Percentiles rank a stretch among this genome's conserved stretches.
These are phyloP conservation scores for Napeogenes sylphis DNA, from an alignment of 2,888 invertebrate genomes.

Conservation along the genomic window DNA sequence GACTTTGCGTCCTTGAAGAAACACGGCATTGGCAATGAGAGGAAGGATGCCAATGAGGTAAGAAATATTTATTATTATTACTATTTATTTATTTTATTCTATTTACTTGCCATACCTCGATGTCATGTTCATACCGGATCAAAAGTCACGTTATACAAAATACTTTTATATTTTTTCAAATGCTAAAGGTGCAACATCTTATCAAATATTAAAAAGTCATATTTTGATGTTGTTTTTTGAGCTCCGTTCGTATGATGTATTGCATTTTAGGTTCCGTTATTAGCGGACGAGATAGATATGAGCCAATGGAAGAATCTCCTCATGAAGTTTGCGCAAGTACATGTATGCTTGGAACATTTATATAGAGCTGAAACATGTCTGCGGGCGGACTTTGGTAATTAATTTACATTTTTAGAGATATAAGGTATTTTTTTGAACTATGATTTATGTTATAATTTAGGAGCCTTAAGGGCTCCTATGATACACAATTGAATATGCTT, in stretches of 20 bases:
- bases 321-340: conserved; percentile 71
- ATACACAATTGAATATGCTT: no score
- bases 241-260: no score
- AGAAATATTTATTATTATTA: background rate
- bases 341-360: conserved; percentile 68
- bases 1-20: conserved; percentile 71
- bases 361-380: conserved; percentile 62
- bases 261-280: conserved; percentile 57
- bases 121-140: no score
- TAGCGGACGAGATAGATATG: conserved; percentile 71
- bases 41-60: conserved; percentile 66
- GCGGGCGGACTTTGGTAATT: conserved; percentile 64
- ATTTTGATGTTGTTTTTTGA: no score
- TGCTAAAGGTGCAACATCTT: no score
- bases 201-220: no score
- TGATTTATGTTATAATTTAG: no score
- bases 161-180: no score
- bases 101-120: no score
- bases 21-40: conserved; percentile 62
- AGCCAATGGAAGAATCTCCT: conserved; percentile 70
- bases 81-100: background rate
- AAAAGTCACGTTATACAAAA: no score
- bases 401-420: background rate
- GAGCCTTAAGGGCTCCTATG: no score
- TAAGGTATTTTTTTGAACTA: no score